These are phyloP conservation scores for Epinephelus fuscoguttatus DNA, from an alignment of 2,113 vertebrate species.

Conservation along the genomic window DNA sequence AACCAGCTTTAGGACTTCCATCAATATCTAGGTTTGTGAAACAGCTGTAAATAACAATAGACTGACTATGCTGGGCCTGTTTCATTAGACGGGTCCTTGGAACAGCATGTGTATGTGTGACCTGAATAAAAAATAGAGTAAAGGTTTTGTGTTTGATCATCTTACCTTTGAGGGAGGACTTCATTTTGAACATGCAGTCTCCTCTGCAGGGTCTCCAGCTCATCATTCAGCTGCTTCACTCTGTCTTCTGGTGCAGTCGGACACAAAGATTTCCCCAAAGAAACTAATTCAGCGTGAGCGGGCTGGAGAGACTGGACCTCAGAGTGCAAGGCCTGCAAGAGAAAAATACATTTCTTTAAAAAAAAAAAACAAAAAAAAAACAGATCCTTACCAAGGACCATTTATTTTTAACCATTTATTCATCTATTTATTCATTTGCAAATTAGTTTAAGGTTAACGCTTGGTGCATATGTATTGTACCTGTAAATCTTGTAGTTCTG, in stretches of 20 bases:
- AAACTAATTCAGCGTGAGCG: conserved; percentile 79
- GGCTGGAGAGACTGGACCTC: conserved; percentile 84
- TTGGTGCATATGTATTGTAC: conserved; percentile 71
- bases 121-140: background rate
- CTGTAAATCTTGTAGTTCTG: conserved; percentile 89
- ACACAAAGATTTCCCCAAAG: conserved; percentile 84
- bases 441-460: background rate
- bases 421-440: background rate
- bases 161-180: conserved; percentile 85
- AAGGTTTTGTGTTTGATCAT: background rate
- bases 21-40: background rate
- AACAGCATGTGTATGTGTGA: background rate
- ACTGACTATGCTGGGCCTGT: background rate
- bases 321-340: conserved; percentile 83
- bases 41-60: background rate
- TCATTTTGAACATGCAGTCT: conserved; percentile 84
- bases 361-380: background rate
- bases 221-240: conserved; percentile 82
- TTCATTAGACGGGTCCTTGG: background rate
- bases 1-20: no score
- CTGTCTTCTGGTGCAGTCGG: conserved; percentile 84
- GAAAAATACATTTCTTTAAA: background rate
- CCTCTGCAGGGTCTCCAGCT: conserved; percentile 84
- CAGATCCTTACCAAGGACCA: background rate
- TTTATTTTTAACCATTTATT: background rate